phyloP scores from a whole-genome alignment of 1,140 invertebrate species.

The Drosophila mojavensis region DNA sequence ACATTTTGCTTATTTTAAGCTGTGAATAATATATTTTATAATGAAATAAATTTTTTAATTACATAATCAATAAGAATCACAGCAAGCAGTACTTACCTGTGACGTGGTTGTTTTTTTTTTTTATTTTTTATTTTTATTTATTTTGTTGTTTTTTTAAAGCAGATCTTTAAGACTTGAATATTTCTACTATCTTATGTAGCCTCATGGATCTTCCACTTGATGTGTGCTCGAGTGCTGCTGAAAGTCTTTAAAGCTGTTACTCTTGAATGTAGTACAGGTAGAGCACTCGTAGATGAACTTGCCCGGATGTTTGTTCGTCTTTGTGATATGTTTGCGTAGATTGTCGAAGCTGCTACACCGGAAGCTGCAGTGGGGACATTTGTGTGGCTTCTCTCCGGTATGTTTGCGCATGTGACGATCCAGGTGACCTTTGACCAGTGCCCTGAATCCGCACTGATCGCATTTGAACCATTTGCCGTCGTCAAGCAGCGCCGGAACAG shows the following conservation, averaged over 20 bases:
- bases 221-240: constrained; percentile 52
- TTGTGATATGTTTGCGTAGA: constrained; percentile 92
- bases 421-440: constrained; percentile 88
- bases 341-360: constrained; percentile 93
- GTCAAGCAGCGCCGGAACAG: constrained; percentile 4
- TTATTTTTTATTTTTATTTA: too few species aligned
- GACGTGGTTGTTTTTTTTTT: too few species aligned
- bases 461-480: constrained; percentile 86
- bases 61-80: too few species aligned
- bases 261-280: constrained; percentile 84
- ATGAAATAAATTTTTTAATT: too few species aligned
- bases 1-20: not conserved
- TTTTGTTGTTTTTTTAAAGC: too few species aligned
- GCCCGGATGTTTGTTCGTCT: constrained; percentile 91
- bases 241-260: constrained; percentile 66
- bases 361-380: constrained; percentile 92
- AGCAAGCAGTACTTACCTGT: too few species aligned
- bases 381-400: constrained; percentile 92
- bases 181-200: too few species aligned
- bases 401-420: constrained; percentile 91
- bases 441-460: constrained; percentile 87
- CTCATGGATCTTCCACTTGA: not conserved
- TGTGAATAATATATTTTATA: not conserved
- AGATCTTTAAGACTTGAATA: too few species aligned
- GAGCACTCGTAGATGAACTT: constrained; percentile 91